Base-by-base conservation (phyloP, 2,888 invertebrate species). In the Clistopyga incitator region DNA sequence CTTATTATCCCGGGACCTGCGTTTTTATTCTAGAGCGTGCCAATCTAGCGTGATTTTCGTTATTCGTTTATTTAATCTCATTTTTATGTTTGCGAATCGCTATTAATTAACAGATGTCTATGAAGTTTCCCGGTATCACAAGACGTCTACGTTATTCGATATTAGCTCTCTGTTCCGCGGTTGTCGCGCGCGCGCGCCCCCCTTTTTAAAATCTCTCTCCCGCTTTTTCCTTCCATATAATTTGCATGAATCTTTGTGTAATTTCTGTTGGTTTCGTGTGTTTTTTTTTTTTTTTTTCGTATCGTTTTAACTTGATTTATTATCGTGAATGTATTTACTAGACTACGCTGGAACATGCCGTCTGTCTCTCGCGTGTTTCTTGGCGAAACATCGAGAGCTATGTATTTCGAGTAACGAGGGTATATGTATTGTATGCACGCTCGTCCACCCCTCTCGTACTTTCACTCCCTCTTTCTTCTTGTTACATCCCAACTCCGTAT, bases 121-220 rank as follows among this genome's bases (percentile, higher is more conserved):
- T 78, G 84, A 86, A 86, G 85, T 83, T 78, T 88, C 72, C 75
- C 82, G 87, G 86, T 90, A 90, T 90, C 89, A 90, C 90, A 90
- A 90, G 87, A 89, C 88, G 86, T 87, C 87, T 87, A 88, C 81
- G 82, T 85, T 79, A 74, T 72, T 75, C 78, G 74, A 45, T 52
- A 38, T 38, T 71, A 67, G 29, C 54, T 72, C 52, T 50, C 25
- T n/a, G 59, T 74, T 74, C 56, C 74, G 67, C 79, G 67, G 74
- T 74, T 56, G 64, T 61, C 79, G 68, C 52, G 54, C 47, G 15
- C 47, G 15, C 47, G 3, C 18, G 1, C 10, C 1, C 10, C 1
- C 10, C 10, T 38, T 10, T 38, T 38, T 38, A 8, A 10, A 38
- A 38, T 50, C 47, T 50, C 61, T 75, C 56, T 23, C 68, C 3